phyloP scores from a whole-genome alignment of 2,797 vertebrate genomes.

The Peromyscus melanophrys region DNA sequence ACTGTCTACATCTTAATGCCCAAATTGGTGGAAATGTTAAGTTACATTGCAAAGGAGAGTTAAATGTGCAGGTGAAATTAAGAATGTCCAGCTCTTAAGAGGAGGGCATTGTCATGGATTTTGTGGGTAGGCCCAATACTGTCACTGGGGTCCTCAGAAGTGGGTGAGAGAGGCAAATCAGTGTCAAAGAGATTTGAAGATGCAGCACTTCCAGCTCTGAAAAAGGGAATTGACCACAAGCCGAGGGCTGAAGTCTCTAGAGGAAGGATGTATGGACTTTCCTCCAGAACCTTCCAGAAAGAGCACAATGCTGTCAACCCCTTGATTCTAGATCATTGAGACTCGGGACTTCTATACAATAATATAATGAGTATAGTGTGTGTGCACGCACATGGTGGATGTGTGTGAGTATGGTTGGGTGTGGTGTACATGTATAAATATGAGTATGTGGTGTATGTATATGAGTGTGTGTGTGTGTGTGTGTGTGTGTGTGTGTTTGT shows the following conservation, averaged over 20 bases:
- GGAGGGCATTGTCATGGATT: background rate
- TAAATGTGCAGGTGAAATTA: background rate
- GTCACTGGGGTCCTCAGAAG: background rate
- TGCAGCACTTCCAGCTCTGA: background rate
- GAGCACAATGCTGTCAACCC: background rate
- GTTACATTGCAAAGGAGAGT: background rate
- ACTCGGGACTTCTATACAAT: background rate
- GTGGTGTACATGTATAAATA: background rate
- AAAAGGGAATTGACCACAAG: background rate
- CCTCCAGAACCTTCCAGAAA: background rate
- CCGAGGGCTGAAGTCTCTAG: background rate
- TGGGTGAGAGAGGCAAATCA: background rate
- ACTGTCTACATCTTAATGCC: background rate
- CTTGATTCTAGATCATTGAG: background rate
- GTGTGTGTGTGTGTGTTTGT: background rate
- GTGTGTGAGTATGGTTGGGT: background rate
- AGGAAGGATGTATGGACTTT: background rate
- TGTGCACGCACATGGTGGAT: background rate
- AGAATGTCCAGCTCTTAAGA: background rate
- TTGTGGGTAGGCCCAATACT: background rate
- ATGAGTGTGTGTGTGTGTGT: background rate
- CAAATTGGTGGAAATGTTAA: background rate
- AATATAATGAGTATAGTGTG: background rate
- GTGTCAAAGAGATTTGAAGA: background rate
- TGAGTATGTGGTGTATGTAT: background rate